These are phyloP conservation scores for Holcopasites calliopsidis DNA, from an alignment of 1,140 invertebrate genomes.

Conservation along the genomic window DNA sequence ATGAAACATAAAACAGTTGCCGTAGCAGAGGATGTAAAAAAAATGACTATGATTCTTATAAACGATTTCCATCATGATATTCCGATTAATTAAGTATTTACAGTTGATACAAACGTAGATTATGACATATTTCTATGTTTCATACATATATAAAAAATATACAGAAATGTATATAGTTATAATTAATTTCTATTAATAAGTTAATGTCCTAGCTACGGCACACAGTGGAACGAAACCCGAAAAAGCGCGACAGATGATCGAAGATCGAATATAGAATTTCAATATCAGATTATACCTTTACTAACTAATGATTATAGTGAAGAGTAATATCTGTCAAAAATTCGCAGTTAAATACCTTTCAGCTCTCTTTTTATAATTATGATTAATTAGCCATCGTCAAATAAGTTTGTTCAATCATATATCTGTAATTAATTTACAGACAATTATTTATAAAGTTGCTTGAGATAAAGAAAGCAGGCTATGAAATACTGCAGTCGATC, in stretches of 20 bases:
- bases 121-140: too few relatives aligned
- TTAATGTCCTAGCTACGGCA: constrained; percentile 48
- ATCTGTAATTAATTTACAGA: too few relatives aligned
- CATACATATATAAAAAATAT: too few relatives aligned
- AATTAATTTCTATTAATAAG: too few relatives aligned
- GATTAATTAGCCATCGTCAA: too few relatives aligned
- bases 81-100: not conserved
- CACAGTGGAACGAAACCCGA: constrained; percentile 23
- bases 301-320: too few relatives aligned
- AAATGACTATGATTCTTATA: not conserved
- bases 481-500: not conserved
- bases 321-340: too few relatives aligned
- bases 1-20: constrained; percentile 11
- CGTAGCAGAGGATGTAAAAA: constrained; percentile 57
- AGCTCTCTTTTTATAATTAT: too few relatives aligned
- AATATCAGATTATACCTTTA: not conserved
- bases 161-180: too few relatives aligned
- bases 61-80: not conserved
- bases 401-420: too few relatives aligned
- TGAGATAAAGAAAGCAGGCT: not conserved
- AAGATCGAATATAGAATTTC: not conserved
- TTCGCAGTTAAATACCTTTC: too few relatives aligned
- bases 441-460: too few relatives aligned
- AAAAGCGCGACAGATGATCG: constrained; percentile 2
- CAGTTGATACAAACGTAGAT: not conserved